Base-by-base conservation (phyloP, 2,113 vertebrate genomes). In the Syngnathus typhle region DNA sequence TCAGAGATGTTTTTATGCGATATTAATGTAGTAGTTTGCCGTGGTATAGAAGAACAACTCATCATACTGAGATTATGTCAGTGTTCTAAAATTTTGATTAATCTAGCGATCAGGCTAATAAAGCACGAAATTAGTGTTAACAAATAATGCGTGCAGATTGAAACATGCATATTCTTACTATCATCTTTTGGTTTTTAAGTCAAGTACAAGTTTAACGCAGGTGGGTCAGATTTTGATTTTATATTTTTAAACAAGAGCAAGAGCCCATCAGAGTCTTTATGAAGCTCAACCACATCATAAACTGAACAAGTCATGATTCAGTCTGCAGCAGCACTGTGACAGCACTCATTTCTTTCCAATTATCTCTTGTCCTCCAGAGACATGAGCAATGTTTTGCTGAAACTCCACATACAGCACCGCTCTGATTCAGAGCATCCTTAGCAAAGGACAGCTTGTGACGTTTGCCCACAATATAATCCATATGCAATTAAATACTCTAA, bases 341-440 rank as follows among this genome's bases (percentile, higher is more conserved):
- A 89, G 84, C 75, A 80, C 74, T 67, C 82, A 79, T 88, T 88
- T 89, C 88, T 90, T 89, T 88, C 84, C 85, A 89, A 87, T 89
- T 86, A 89, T 83, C 78, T 71, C 71, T 51, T 74, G 76, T 82
- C 76, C 73, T 73, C 67, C 38, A 79, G 78, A 86, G 79, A 84
- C 67, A 69, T 72, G 73, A 72, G 79, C 68, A 71, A 69, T 83
- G 74, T 78, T 85, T 83, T 78, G 71, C 60, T 77, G 21, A 65
- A 56, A 68, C 75, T 74, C 71, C 70, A 59, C 73, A 82, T 60
- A 84, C 79, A 68, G 75, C 77, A 78, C 70, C 49, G n/a, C 69
- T 82, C 63, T 69, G 68, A 76, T 79, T 75, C 55, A 54, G 71
- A 74, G 72, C 78, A 74, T 78, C 65, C 76, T 65, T 10, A 19